These are phyloP conservation scores for Heteromormyrus szaboi DNA, from an alignment of 2,797 vertebrate genomes.

Conservation along the genomic window DNA sequence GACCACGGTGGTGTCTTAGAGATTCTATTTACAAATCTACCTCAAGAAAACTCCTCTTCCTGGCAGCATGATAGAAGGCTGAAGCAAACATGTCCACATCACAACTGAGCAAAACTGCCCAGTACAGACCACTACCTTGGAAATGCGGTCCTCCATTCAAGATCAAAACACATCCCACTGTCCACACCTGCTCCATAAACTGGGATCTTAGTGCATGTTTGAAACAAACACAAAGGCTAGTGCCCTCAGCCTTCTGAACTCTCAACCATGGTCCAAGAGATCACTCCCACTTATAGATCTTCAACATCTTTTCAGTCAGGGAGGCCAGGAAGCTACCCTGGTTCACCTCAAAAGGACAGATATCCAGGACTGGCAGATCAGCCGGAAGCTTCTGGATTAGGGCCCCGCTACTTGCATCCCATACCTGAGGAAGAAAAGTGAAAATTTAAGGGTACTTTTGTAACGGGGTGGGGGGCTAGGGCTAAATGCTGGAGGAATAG, in stretches of 20 bases:
- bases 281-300: constrained; percentile 89
- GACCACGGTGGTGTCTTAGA: neutral
- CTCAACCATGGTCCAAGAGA: neutral
- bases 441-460: neutral
- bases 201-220: neutral
- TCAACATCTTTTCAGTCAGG: constrained; percentile 84
- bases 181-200: no score
- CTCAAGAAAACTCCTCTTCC: neutral
- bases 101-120: neutral
- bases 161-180: neutral
- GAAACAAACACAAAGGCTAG: neutral
- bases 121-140: neutral
- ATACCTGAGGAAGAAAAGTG: constrained; percentile 62
- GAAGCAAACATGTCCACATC: neutral
- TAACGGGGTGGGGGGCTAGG: neutral
- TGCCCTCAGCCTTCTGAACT: constrained; percentile 28
- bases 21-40: neutral
- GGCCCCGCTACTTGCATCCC: constrained; percentile 78
- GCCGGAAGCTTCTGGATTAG: constrained; percentile 80
- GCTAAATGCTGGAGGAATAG: neutral
- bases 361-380: constrained; percentile 81
- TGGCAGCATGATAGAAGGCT: neutral
- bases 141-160: neutral
- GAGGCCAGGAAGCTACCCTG: constrained; percentile 74
- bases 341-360: constrained; percentile 78